Base-by-base conservation (phyloP, 2,113 vertebrate species). In the Chrysemys picta region DNA sequence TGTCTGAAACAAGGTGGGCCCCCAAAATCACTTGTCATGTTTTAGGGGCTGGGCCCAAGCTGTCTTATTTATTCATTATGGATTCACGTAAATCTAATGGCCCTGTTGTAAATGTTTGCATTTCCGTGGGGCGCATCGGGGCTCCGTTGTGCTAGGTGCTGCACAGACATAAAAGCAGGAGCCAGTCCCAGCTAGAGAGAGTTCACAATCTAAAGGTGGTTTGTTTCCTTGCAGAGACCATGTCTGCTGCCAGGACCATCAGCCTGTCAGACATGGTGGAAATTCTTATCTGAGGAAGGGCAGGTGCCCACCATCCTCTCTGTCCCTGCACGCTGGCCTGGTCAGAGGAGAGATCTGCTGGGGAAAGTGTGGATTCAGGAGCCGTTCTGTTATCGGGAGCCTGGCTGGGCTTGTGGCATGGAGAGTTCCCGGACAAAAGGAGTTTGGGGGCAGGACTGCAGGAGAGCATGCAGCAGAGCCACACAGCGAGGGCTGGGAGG, bases 261-360 rank as follows among this genome's bases (percentile, higher is more conserved):
- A 98, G 98, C 90, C 95, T 98, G 92, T 97, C 98, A 0, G 98
- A 98, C 89, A 98, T 98, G 98, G 98, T 99, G 95, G 98, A 99
- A 93, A 99, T 99, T 91, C 96, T 99, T 91, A 99, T 99, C 92
- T 99, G 94, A 98, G 80, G 93, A 85, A n/a, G 8, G 22, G 82
- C 49, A n/a, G 69, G 72, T 75, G 5, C 49, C 72, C 80, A 31
- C 81, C 5, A 11, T 65, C 82, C n/a, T 84, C 57, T 69, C 50
- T 49, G 75, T 50, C 25, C 62, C 79, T 78, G 72, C 75, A 53
- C 80, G 45, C 65, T 76, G 85, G 90, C n/a, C 59, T 80, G 84
- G n/a, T 57, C 52, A 12, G 62, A 59, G 72, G 69, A 80, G 42
- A 80, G 75, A 79, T 76, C 38, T 22, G 72, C 78, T n/a, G 13